Percentiles rank a stretch among this genome's conserved stretches.
Conservation (phyloP, 30 jellyfish, hydroid and myxozoan species). For the Aurelia sp. region DNA sequence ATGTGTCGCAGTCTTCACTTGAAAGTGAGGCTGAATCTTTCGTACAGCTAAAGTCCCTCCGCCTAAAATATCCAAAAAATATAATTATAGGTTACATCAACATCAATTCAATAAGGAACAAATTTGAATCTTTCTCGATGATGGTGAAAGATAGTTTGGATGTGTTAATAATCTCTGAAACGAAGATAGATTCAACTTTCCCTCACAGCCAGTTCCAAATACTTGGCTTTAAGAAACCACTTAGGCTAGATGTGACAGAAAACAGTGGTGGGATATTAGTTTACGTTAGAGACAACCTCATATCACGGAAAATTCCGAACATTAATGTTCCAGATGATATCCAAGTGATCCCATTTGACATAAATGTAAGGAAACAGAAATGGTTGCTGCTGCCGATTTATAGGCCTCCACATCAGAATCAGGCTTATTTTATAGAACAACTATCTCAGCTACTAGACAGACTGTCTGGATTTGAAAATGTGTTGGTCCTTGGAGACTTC, state of each 20-base stretch:
- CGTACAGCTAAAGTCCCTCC: neutral
- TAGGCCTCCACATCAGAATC: constrained; percentile 8
- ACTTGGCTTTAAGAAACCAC: constrained; percentile 16
- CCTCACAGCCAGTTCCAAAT: constrained; percentile 11
- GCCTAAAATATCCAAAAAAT: constrained; percentile 22
- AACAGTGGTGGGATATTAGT: constrained; percentile 45
- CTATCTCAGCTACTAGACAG: neutral
- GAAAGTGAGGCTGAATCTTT: no score
- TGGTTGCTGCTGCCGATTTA: constrained; percentile 1
- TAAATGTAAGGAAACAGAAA: constrained; percentile 25
- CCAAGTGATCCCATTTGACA: constrained; percentile 26
- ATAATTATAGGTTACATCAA: constrained; percentile 17
- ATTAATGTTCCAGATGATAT: constrained; percentile 1
- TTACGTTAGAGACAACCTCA: constrained; percentile 37
- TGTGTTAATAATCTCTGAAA: no score
- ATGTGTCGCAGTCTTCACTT: no score
- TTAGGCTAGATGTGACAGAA: constrained; percentile 45
- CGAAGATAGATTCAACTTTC: no score
- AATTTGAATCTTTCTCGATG: constrained; percentile 21
- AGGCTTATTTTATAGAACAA: neutral
- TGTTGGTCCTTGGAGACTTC: neutral
- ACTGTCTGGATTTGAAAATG: neutral
- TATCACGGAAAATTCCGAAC: constrained; percentile 1
- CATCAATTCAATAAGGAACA: constrained; percentile 47
- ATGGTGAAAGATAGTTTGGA: constrained; percentile 10